phyloP scores from a whole-genome alignment of 1,140 invertebrate species.

The Anastrepha obliqua region DNA sequence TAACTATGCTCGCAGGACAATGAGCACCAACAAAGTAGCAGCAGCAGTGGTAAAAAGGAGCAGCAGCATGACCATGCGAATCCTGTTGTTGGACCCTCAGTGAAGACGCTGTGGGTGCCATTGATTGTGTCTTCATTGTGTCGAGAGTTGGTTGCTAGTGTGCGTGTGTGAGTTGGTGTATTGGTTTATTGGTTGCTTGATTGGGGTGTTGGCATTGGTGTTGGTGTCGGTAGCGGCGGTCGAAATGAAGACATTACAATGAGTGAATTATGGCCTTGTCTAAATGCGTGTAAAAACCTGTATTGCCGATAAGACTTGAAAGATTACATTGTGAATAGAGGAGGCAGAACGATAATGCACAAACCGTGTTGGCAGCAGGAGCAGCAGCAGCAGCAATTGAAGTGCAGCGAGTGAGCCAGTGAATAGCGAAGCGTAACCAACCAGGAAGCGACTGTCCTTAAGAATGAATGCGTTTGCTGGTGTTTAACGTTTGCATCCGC shows the following conservation, averaged over 20 bases:
- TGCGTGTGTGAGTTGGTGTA: not conserved
- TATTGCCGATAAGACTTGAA: conserved; percentile 13
- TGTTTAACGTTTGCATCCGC: not conserved
- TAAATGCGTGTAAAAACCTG: conserved; percentile 51
- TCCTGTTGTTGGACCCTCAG: not conserved
- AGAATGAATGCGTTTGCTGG: not conserved
- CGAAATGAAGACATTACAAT: conserved; percentile 54
- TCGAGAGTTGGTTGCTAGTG: not conserved
- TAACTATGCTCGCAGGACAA: not conserved
- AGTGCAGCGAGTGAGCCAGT: not conserved
- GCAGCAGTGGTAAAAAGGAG: conserved; percentile 9
- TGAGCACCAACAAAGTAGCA: not conserved
- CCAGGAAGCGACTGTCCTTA: not conserved
- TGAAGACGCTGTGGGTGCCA: not conserved
- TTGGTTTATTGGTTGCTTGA: conserved; percentile 42
- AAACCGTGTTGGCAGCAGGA: no score
- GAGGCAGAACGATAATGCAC: not conserved
- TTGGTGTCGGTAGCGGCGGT: not conserved
- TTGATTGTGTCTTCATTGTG: conserved; percentile 29
- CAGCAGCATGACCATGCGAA: conserved; percentile 48
- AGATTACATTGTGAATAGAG: conserved; percentile 5
- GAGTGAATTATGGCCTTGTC: conserved; percentile 54
- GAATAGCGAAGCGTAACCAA: not conserved
- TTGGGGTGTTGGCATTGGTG: not conserved
- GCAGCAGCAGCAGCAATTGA: not conserved